Conservation (phyloP, 2,888 invertebrate genomes). For the Epiblema foenella region DNA sequence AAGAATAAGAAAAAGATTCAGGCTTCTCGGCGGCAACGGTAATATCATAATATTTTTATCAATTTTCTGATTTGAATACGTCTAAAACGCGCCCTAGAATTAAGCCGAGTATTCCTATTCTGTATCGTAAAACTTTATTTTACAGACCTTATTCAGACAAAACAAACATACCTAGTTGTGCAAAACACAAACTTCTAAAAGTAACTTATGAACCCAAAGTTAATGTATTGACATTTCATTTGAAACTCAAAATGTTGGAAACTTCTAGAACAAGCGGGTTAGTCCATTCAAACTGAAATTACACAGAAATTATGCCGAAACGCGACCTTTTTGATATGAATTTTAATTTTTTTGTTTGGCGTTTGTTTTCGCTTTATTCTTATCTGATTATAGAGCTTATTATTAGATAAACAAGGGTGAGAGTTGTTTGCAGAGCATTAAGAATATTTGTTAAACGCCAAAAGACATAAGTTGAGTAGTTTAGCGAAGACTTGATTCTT, state of each 20-base stretch:
- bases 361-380: not conserved
- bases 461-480: slow-evolving; percentile 9
- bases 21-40: no score
- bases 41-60: no score
- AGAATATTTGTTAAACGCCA: not conserved
- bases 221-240: slow-evolving; percentile 41
- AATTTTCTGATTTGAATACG: no score
- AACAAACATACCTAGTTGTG: not conserved
- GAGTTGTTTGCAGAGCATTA: slow-evolving; percentile 42
- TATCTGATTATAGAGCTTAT: slow-evolving; percentile 44
- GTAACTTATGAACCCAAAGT: slow-evolving; percentile 26
- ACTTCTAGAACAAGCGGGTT: slow-evolving; percentile 31
- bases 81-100: no score
- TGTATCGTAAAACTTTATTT: not conserved
- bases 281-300: slow-evolving; percentile 26
- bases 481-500: not conserved
- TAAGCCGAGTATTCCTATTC: not conserved
- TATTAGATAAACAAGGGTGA: slow-evolving; percentile 31
- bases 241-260: slow-evolving; percentile 27
- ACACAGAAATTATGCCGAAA: slow-evolving; percentile 38
- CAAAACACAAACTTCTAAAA: slow-evolving; percentile 23
- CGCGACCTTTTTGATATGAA: slow-evolving; percentile 40
- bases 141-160: not conserved
- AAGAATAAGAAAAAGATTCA: no score
- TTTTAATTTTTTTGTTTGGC: slow-evolving; percentile 33